phyloP scores from a whole-genome alignment of 2,888 invertebrate species.

The Dione vanillae region DNA sequence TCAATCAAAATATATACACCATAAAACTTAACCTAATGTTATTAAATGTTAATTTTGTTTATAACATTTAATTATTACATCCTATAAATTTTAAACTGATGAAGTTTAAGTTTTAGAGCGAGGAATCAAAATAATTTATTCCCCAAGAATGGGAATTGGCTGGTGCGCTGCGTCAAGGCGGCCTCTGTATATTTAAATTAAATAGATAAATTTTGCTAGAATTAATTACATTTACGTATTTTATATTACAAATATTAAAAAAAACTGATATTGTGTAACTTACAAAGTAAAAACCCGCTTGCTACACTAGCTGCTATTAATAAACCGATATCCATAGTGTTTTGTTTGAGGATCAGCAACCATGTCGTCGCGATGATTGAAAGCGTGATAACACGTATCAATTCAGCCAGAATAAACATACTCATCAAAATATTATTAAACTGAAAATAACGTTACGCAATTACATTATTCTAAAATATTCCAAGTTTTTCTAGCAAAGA shows the following conservation, averaged over 20 bases:
- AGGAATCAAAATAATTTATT: too few species aligned
- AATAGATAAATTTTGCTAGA: too few species aligned
- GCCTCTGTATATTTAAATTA: too few species aligned
- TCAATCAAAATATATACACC: too few species aligned
- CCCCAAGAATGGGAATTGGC: too few species aligned
- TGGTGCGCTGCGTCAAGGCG: too few species aligned
- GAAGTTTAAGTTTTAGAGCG: too few species aligned
- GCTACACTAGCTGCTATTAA: constrained; percentile 76
- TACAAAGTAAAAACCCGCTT: constrained; percentile 70
- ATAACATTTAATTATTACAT: too few species aligned
- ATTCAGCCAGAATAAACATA: constrained; percentile 66
- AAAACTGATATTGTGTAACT: constrained; percentile 49
- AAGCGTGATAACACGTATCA: constrained; percentile 62
- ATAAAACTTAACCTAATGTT: too few species aligned
- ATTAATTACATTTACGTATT: background rate
- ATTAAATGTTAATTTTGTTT: too few species aligned
- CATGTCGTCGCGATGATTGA: constrained; percentile 60
- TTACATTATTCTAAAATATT: too few species aligned
- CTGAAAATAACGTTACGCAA: constrained; percentile 53
- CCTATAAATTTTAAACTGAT: too few species aligned
- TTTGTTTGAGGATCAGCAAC: constrained; percentile 71
- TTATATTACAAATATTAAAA: background rate
- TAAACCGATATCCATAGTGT: constrained; percentile 77
- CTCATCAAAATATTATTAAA: constrained; percentile 68
- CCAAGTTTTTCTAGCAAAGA: background rate